phyloP scores from a whole-genome alignment of 92 coral and sea anemone species.

The Diadumene lineata region DNA sequence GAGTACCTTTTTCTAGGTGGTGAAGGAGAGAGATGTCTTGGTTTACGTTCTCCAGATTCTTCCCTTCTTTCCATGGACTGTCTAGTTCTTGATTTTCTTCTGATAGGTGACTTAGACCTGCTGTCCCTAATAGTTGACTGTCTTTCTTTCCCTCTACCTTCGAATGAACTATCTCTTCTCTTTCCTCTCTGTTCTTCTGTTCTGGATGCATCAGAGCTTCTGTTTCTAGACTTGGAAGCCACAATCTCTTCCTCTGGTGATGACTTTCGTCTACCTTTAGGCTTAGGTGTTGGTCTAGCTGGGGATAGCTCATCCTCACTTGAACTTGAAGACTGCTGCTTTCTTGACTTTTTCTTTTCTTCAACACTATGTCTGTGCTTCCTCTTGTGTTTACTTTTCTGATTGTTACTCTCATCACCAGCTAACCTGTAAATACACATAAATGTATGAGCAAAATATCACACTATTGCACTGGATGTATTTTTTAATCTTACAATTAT shows the following conservation, averaged over 20 bases:
- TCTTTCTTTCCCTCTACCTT: not conserved
- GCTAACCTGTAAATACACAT: constrained; percentile 12
- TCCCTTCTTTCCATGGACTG: not conserved
- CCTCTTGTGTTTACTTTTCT: not conserved
- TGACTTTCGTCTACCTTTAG: constrained; percentile 11
- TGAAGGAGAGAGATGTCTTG: not conserved
- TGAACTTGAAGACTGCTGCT: constrained; percentile 42
- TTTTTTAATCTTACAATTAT: too few relatives aligned
- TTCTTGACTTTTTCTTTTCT: constrained; percentile 4
- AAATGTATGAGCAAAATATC: not conserved
- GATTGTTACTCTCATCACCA: constrained; percentile 11
- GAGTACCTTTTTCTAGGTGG: constrained; percentile 8
- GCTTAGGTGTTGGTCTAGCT: constrained; percentile 45
- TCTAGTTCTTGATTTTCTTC: constrained; percentile 3
- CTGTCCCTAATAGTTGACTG: not conserved
- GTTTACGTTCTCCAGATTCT: constrained; percentile 7
- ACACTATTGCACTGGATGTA: too few relatives aligned
- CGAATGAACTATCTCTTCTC: constrained; percentile 1
- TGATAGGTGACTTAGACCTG: not conserved
- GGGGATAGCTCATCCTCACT: constrained; percentile 47
- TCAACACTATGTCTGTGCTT: not conserved
- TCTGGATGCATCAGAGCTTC: constrained; percentile 7
- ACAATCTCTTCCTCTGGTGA: constrained; percentile 11
- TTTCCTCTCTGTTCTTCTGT: not conserved
- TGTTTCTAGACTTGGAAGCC: not conserved